Conservation (phyloP, 2,888 invertebrate genomes). For the Mimumesa dahlbomi region DNA sequence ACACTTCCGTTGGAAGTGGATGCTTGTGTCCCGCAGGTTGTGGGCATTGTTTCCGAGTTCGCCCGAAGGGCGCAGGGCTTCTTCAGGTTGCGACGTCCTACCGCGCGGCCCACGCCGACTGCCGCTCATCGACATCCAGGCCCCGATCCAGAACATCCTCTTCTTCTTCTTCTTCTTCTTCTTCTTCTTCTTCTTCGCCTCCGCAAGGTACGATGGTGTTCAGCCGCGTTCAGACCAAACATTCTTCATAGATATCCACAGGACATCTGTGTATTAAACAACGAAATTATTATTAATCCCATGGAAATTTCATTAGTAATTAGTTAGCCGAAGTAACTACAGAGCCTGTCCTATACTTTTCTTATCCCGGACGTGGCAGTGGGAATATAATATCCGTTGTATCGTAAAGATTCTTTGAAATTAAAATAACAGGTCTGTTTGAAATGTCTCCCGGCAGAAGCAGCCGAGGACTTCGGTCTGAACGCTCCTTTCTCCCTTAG, state of each 20-base stretch:
- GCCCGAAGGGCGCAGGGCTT: constrained; percentile 77
- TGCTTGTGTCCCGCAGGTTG: constrained; percentile 62
- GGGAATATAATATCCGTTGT: no score
- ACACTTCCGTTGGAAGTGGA: constrained; percentile 47
- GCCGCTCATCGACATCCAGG: constrained; percentile 77
- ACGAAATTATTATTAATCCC: no score
- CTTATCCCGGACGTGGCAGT: no score
- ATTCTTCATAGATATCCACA: no score
- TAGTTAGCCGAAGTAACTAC: no score
- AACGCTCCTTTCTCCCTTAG: constrained; percentile 19
- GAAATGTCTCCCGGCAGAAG: not conserved
- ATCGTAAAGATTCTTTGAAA: no score
- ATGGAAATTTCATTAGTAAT: no score
- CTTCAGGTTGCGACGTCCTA: constrained; percentile 79
- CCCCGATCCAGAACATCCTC: constrained; percentile 66
- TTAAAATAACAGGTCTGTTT: not conserved
- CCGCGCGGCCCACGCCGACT: constrained; percentile 79
- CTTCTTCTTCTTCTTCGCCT: constrained; percentile 22
- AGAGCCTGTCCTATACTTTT: no score
- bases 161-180: constrained; percentile 5
- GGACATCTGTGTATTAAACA: no score
- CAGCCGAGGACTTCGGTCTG: constrained; percentile 9
- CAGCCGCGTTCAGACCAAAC: constrained; percentile 22
- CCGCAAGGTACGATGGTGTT: no score
- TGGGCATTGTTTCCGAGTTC: constrained; percentile 71